Evolutionary conservation across 2,113 vertebrate species (phyloP).

Genomic region (Morone chrysops): DNA sequence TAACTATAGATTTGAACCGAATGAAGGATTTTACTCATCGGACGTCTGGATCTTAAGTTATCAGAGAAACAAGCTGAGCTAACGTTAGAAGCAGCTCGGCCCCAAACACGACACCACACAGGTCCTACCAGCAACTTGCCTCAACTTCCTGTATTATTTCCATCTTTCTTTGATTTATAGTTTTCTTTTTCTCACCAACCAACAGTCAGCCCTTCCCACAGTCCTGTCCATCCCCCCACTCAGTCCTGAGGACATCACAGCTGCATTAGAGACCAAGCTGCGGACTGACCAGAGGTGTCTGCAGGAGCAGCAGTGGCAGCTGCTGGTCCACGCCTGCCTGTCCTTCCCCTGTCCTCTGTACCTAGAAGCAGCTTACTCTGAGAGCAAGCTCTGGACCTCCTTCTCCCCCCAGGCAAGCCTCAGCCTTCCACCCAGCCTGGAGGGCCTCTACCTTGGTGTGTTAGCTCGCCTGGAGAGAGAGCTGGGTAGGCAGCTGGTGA

Average conservation of each 20-base stretch:
- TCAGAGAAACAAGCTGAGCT: no score
- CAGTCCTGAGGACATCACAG: conserved; percentile 65
- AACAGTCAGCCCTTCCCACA: conserved; percentile 50
- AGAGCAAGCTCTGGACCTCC: conserved; percentile 78
- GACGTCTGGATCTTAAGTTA: no score
- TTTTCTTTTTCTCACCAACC: not conserved
- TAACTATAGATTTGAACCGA: not conserved
- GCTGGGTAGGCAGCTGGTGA: conserved; percentile 76
- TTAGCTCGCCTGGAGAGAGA: conserved; percentile 75
- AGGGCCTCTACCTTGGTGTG: conserved; percentile 68
- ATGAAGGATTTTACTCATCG: not conserved
- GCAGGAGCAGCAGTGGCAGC: conserved; percentile 64
- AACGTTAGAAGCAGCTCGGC: no score
- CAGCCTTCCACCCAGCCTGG: conserved; percentile 60
- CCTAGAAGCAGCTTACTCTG: conserved; percentile 70
- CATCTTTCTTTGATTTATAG: not conserved
- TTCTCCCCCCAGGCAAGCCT: conserved; percentile 61
- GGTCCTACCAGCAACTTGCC: no score
- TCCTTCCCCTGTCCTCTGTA: conserved; percentile 80
- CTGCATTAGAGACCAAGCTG: conserved; percentile 63
- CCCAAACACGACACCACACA: no score
- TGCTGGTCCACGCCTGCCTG: conserved; percentile 71
- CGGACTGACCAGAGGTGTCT: conserved; percentile 64
- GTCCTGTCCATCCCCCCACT: conserved; percentile 73
- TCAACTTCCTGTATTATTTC: no score